Evolutionary conservation across 2,888 invertebrate genomes (phyloP), one percentile per base, ranked within the genome.

Genomic region (Noctuana brunneofusca): DNA sequence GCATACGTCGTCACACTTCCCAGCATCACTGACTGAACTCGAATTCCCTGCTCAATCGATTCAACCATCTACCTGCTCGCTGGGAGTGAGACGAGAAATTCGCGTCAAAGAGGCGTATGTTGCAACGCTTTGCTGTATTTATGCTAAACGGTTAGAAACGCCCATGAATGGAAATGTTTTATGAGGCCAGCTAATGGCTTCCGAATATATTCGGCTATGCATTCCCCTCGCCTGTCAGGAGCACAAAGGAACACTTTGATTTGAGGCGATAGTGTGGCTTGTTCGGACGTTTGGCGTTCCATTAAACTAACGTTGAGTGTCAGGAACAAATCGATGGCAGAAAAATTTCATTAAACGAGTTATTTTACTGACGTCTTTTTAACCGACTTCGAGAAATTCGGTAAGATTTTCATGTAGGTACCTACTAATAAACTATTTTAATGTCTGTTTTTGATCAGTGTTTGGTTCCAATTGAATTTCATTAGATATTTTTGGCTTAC

Each of bases 81-180:
- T 38, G 38, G 3, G 14, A 38, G 38, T 9, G 14, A 38, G 38
- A 14, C 38, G 14, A 38, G 38, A 14, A 14, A 38, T 14, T 38
- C n/a, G 20, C 46, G 16, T 30, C 9, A 54, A 54, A 38, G 41
- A 16, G 24, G 55, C 55, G 38, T 41, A 41, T 43, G 41, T 43
- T 43, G 27, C 41, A 55, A 55, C 43, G 55, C 24, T 55, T 41
- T 55, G 43, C 43, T 43, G 55, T 55, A 55, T 55, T 55, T 43
- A 55, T 43, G 55, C 55, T 43, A 55, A 53, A 55, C 38, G 38
- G n/a, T 16, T 43, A 43, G 55, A 43, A 55, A 43, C 27, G 43
- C 27, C 22, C 41, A 38, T 54, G 38, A 54, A 38, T 41, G 20
- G 54, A 14, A 54, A 54, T 54, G 53, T 54, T 54, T 54, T 38